Evolutionary conservation across 2,113 vertebrate genomes (phyloP), one percentile per base, ranked within the genome.

Genomic region (Callaeas wilsoni): DNA sequence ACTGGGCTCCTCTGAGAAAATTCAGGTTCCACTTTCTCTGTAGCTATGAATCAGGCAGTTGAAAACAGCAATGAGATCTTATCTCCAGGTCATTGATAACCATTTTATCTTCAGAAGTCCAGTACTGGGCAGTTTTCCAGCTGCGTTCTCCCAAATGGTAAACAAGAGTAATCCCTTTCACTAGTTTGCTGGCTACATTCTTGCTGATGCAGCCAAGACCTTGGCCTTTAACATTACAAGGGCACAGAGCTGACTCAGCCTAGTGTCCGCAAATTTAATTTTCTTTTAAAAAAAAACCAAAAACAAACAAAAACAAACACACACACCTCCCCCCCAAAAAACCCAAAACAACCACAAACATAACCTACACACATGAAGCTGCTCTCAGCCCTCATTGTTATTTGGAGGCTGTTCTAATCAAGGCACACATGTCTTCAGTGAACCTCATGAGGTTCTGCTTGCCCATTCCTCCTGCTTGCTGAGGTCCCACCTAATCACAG

Each of bases 351-450:
- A 35, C 27, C 46, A 74, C 39, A 74, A 57, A 26, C 10, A 47
- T 4, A 30, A 39, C 12, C 6, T 10, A 8, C 27, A 6, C 30
- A 29, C n/a, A 29, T 32, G n/a, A 84, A 77, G 70, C 60, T 85
- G 32, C 32, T 75, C n/a, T 50, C 46, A 87, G 50, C 21, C 73
- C 73, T 62, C 15, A 27, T 8, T 47, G 53, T 33, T 56, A 64
- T 21, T 13, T 8, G 13, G 20, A 30, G 10, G 26, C 30, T 80
- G 20, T 22, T 75, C 71, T 60, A 22, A 16, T 25, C 26, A 25
- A 71, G 44, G n/a, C 33, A 21, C 13, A 15, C 0, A 0, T 29
- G 15, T 59, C n/a, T 33, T 47, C 62, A 44, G 21, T 57, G 56
- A 65, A 83, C 21, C 6, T 74, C 41, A 23, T 5, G 29, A 82